A percentile compares a stretch with the other conserved stretches of the same genome.
These are phyloP conservation scores for Actinemys pallida DNA, from an alignment of 2,113 vertebrate species.

Conservation along the genomic window DNA sequence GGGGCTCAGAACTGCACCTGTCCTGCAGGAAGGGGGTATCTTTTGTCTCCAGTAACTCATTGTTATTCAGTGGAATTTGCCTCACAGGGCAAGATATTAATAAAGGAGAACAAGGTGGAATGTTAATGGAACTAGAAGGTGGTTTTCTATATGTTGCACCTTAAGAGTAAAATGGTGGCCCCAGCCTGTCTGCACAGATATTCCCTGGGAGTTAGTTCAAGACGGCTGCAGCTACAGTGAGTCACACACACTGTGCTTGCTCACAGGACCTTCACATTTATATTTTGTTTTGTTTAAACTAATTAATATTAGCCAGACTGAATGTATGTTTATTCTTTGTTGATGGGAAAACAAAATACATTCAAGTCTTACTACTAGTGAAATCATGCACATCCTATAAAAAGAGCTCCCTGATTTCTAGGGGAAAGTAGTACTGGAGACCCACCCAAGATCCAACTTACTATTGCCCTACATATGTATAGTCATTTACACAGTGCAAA, in stretches of 20 bases:
- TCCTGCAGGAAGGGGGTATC: not conserved
- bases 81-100: not conserved
- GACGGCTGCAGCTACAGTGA: not conserved
- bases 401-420: not conserved
- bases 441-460: not conserved
- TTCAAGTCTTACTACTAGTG: not conserved
- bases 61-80: not conserved
- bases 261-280: not conserved
- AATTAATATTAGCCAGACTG: not conserved
- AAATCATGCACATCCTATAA: not conserved
- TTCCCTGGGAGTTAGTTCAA: not conserved
- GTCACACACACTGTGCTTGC: not conserved
- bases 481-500: not conserved
- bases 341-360: not conserved
- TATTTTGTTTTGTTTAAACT: conserved; percentile 12
- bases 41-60: not conserved
- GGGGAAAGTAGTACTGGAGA: not conserved
- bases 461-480: not conserved
- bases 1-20: not conserved
- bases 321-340: not conserved
- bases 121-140: not conserved
- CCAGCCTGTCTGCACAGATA: not conserved
- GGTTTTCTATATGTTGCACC: not conserved
- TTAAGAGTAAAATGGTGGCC: not conserved
- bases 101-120: not conserved